phyloP scores from a whole-genome alignment of 1,140 invertebrate genomes.

The Thrips palmi region DNA sequence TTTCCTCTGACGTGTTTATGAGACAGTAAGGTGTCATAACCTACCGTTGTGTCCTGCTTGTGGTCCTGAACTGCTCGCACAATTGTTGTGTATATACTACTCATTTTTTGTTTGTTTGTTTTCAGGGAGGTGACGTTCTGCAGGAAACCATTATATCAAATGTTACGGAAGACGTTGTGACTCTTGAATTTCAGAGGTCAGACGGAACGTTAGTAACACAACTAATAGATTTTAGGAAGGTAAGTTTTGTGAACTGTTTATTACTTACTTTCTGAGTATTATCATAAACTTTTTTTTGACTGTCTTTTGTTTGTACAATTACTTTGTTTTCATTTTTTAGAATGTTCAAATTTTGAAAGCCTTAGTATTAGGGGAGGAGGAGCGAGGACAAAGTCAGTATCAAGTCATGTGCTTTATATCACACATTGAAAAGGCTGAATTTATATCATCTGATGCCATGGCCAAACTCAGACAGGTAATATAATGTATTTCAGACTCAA shows the following conservation, averaged over 20 bases:
- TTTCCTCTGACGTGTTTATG: too few relatives aligned
- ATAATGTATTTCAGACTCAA: neutral
- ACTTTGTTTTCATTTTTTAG: slow-evolving; percentile 30
- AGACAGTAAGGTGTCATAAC: too few relatives aligned
- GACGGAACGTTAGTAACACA: slow-evolving; percentile 84
- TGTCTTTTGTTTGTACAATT: slow-evolving; percentile 4
- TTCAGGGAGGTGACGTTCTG: slow-evolving; percentile 78
- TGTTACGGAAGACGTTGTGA: slow-evolving; percentile 72
- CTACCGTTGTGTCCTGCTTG: too few relatives aligned
- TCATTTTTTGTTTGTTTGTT: slow-evolving; percentile 12
- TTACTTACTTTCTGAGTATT: too few relatives aligned
- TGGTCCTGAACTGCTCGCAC: too few relatives aligned
- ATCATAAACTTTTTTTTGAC: neutral
- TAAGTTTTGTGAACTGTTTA: too few relatives aligned
- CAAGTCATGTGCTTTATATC: slow-evolving; percentile 85
- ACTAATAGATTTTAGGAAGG: slow-evolving; percentile 84
- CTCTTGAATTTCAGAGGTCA: slow-evolving; percentile 69
- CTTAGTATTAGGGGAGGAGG: slow-evolving; percentile 86
- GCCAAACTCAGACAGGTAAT: slow-evolving; percentile 77
- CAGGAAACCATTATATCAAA: slow-evolving; percentile 83
- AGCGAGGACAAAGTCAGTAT: slow-evolving; percentile 72
- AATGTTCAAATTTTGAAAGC: slow-evolving; percentile 84
- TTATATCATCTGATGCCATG: slow-evolving; percentile 91
- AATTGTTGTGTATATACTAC: too few relatives aligned
- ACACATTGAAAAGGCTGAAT: slow-evolving; percentile 76